Evolutionary conservation across 1,140 invertebrate species (phyloP).

Genomic region (Leptinotarsa undecemlineata): DNA sequence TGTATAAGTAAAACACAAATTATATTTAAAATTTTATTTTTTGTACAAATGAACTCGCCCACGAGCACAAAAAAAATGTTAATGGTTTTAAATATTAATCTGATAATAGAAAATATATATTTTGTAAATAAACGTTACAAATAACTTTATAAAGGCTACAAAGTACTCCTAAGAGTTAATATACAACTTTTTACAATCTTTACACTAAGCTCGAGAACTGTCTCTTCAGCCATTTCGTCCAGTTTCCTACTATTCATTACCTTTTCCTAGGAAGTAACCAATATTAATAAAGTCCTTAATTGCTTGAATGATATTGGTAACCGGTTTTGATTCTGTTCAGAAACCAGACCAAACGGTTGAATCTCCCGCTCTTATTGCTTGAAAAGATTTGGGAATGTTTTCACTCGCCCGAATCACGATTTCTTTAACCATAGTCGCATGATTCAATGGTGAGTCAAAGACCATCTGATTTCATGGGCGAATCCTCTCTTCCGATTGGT

Average conservation of each 20-base stretch:
- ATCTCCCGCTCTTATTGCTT: constrained; percentile 14
- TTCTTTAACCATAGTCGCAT: constrained; percentile 20
- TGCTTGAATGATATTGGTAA: background rate
- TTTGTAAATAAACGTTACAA: constrained; percentile 24
- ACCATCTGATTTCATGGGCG: constrained; percentile 28
- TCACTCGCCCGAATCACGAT: background rate
- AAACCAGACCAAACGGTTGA: background rate
- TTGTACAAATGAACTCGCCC: background rate
- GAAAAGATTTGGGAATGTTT: constrained; percentile 18
- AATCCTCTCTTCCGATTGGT: constrained; percentile 72
- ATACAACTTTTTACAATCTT: constrained; percentile 24
- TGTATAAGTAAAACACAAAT: background rate
- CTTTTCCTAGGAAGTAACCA: no score
- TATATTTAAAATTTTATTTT: constrained; percentile 5
- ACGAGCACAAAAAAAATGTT: background rate
- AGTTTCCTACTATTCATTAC: no score
- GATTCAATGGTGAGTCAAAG: constrained; percentile 27
- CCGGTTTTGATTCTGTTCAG: no score
- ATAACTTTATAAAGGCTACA: constrained; percentile 22
- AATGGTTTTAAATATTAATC: background rate
- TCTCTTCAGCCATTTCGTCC: no score
- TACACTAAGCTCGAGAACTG: background rate
- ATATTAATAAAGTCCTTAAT: background rate
- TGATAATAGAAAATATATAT: constrained; percentile 18
- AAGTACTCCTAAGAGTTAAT: constrained; percentile 16